Base-by-base conservation (phyloP, 1,140 invertebrate species). In the Olivierus martensii region DNA sequence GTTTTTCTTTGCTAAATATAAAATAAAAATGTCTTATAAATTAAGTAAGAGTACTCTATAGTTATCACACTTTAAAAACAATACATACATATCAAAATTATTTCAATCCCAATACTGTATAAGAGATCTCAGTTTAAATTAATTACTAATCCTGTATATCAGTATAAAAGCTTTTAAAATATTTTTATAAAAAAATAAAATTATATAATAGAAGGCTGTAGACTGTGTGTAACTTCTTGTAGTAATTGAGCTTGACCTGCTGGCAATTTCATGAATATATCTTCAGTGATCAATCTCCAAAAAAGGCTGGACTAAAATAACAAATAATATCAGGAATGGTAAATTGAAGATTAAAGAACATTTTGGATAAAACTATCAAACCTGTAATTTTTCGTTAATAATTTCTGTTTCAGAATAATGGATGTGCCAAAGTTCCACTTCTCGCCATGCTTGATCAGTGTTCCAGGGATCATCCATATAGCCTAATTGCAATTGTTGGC, bases 391-490 rank as follows among this genome's bases (percentile, higher is more conserved):
- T 41, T 58, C 53, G 11, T 35, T 43, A 9, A 61, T 19, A 19
- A 22, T 56, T 18, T 58, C 57, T 0, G 17, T 7, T n/a, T 21
- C 49, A 12, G 61, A 56, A 46, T 74, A 75, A 60, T 77, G 75
- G 55, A 75, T 72, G 58, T 73, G 73, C 53, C 71, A 64, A 0
- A 72, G 66, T 37, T 67, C 61, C 6, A 73, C 73, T 56, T 77
- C 76, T 60, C 75, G 62, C 76, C 76, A 77, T 0, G 73, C 67
- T 58, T 77, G 75, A 59, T 77, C 75, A n/a, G 70, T 73, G 57
- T 78, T 77, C 3, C 69, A 59, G 5, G 69, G 69, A 57, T 76
- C 74, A 61, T 77, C 76, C 39, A 75, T 69, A 58, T 77, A 75
- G 3, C 72, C 71, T 49, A 28, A 4, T 28, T 6, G 28, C 9